phyloP scores from a whole-genome alignment of 92 coral and sea anemone species.

The Parazoanthus darwini region DNA sequence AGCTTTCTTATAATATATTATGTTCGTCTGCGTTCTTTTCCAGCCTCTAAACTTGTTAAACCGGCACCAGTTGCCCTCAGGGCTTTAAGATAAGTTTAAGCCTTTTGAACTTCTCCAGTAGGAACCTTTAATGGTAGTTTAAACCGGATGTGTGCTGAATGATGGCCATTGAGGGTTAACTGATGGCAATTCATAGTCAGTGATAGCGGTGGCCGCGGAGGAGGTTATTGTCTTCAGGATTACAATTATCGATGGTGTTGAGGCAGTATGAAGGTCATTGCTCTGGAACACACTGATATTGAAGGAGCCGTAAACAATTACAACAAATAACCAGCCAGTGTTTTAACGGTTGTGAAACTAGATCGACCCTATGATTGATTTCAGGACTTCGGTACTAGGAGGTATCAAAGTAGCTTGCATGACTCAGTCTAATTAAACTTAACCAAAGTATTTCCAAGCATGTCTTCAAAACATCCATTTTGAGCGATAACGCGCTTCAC shows the following conservation, averaged over 20 bases:
- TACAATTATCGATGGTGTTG: neutral
- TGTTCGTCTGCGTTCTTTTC: too few relatives aligned
- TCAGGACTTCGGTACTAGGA: neutral
- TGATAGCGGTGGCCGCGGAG: too few relatives aligned
- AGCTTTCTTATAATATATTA: too few relatives aligned
- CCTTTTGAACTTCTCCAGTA: too few relatives aligned
- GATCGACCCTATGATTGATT: neutral
- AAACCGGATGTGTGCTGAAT: too few relatives aligned
- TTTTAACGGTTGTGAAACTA: neutral
- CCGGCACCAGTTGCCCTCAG: neutral
- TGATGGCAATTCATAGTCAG: too few relatives aligned
- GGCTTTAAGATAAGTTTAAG: neutral
- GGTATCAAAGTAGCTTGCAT: neutral
- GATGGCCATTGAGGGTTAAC: too few relatives aligned
- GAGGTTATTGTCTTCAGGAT: neutral
- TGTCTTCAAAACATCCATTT: too few relatives aligned
- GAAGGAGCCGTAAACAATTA: neutral
- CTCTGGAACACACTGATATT: neutral
- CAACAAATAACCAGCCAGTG: too few relatives aligned
- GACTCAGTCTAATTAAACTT: neutral
- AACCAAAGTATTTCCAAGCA: neutral
- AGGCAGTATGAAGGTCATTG: neutral
- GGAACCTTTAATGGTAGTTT: too few relatives aligned
- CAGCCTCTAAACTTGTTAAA: too few relatives aligned
- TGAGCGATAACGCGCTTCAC: neutral